These are phyloP conservation scores for Loripinus fragilis DNA, from an alignment of 2,888 invertebrate species.

Conservation along the genomic window DNA sequence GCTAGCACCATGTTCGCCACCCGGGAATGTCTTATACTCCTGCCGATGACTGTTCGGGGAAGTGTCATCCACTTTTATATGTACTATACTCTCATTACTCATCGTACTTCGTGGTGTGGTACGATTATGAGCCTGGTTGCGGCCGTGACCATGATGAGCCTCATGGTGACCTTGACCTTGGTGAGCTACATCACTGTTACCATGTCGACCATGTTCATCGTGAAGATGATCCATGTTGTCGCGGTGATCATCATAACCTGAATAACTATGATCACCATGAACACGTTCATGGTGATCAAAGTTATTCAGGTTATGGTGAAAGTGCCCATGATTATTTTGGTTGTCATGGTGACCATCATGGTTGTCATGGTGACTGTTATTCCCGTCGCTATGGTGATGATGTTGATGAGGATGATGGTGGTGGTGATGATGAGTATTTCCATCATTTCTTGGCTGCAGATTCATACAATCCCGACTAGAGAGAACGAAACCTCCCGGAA, in stretches of 20 bases:
- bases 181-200: not conserved
- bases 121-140: not conserved
- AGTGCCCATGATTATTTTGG: not conserved
- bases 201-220: not conserved
- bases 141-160: not conserved
- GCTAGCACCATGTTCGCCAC: conserved; percentile 3
- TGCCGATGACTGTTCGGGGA: not conserved
- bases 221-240: not conserved
- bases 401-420: not conserved
- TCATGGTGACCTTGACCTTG: conserved; percentile 11
- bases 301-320: not conserved
- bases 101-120: not conserved
- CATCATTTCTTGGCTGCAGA: not conserved
- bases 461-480: conserved; percentile 41
- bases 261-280: not conserved
- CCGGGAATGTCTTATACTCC: not conserved
- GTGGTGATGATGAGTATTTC: not conserved
- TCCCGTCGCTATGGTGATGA: not conserved
- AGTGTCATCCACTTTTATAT: conserved; percentile 1
- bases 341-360: not conserved
- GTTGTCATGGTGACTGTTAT: not conserved
- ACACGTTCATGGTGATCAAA: too few relatives aligned
- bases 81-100: conserved; percentile 9
- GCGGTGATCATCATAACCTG: not conserved
- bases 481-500: conserved; percentile 65